Percentiles rank a stretch among this genome's conserved stretches.
These are phyloP conservation scores for Speoplatyrhinus poulsoni DNA, from an alignment of 2,113 vertebrate genomes.

Conservation along the genomic window DNA sequence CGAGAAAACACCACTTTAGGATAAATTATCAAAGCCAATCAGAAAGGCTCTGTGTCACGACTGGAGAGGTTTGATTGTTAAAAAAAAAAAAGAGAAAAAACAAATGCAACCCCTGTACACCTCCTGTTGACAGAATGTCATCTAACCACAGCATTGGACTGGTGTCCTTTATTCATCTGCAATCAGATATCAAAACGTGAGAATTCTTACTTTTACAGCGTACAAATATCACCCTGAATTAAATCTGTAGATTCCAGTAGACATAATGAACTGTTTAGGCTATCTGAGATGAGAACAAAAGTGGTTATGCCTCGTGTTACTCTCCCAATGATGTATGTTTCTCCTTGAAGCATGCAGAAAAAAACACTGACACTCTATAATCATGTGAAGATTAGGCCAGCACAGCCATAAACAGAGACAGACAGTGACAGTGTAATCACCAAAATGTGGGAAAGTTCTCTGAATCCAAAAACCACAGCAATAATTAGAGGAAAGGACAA, in stretches of 20 bases:
- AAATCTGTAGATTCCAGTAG: too few species aligned
- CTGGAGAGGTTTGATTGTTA: neutral
- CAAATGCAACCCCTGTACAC: neutral
- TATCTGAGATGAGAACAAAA: conserved; percentile 21
- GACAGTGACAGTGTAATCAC: conserved; percentile 20
- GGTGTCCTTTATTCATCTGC: too few species aligned
- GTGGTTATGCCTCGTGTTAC: neutral
- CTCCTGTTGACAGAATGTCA: neutral
- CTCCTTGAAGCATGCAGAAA: conserved; percentile 42
- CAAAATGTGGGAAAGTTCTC: conserved; percentile 57
- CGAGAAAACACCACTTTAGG: conserved; percentile 60
- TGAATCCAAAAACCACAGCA: conserved; percentile 35
- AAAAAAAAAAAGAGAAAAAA: too few species aligned
- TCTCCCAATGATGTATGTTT: conserved; percentile 49
- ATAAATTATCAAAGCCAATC: conserved; percentile 9
- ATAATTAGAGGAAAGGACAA: conserved; percentile 14
- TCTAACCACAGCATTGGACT: too few species aligned
- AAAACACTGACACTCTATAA: conserved; percentile 68
- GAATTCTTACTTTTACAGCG: too few species aligned
- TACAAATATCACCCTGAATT: too few species aligned
- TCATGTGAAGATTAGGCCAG: conserved; percentile 60
- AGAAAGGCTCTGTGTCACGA: neutral
- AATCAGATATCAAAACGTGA: too few species aligned
- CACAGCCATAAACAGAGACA: conserved; percentile 59
- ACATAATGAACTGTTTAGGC: neutral